These are phyloP conservation scores for Calypte anna DNA, from an alignment of 2,113 vertebrate species.

Conservation along the genomic window DNA sequence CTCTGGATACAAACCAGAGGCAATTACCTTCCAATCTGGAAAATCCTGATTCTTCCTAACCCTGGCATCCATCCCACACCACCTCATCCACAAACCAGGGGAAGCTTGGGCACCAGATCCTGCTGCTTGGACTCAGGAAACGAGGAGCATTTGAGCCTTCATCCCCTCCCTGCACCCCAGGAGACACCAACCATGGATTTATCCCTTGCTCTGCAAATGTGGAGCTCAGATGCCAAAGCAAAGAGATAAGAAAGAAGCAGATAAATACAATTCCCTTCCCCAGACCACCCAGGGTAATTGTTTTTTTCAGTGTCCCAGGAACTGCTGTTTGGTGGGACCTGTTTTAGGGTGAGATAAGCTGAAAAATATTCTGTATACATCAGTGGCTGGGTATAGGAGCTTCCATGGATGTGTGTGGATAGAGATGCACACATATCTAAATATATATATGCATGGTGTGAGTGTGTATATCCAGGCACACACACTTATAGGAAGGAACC, in stretches of 20 bases:
- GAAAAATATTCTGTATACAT: neutral
- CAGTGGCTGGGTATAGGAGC: neutral
- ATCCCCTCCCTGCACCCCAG: neutral
- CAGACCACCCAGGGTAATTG: neutral
- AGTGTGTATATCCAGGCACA: neutral
- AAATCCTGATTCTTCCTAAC: neutral
- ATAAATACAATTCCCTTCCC: neutral
- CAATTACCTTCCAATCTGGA: neutral
- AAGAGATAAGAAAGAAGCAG: neutral
- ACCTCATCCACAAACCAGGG: neutral
- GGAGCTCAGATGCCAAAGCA: neutral
- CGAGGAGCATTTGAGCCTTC: neutral
- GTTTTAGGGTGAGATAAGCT: neutral
- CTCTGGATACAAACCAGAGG: neutral
- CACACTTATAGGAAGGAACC: neutral
- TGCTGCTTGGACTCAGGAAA: neutral
- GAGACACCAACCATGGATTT: neutral
- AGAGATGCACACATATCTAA: neutral
- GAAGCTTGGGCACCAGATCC: neutral
- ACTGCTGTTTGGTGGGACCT: neutral
- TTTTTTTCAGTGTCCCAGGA: neutral
- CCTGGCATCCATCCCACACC: neutral
- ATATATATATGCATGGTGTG: neutral
- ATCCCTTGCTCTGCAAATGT: neutral
- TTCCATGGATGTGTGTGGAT: neutral